Base-by-base conservation (phyloP, 2,888 invertebrate species). In the Apamea sordens region DNA sequence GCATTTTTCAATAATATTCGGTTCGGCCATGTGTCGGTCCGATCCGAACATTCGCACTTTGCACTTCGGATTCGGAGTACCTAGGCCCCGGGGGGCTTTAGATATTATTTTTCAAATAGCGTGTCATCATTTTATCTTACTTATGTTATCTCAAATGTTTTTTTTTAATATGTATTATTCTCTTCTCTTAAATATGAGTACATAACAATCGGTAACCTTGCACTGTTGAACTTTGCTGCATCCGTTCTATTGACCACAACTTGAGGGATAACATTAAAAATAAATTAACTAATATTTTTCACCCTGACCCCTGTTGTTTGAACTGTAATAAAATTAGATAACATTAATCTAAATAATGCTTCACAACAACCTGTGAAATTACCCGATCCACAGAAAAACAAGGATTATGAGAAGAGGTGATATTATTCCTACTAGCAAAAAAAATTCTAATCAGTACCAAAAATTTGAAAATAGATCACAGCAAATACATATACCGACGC, bases 121-220 rank as follows among this genome's bases (percentile, higher is more conserved):
- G 7, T 32, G 21, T 53, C 64, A 7, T 15, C 47, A 47, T 59
- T 36, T 47, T 65, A 68, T 65, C 10, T 28, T 56, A 53, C 10
- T 28, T 56, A 53, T 41, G 24, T n/a, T 76, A 79, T 72, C 50
- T 24, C 2, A 53, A 75, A 64, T 61, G 47, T 36, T 47, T 59
- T 32, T 44, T 63, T 11, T 72, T 1, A n/a, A 44, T 3, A 5
- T 63, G 36, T 65, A 36, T 61, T 53, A 28, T 59, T 56, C 18
- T 41, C 13, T 63, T 32, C 10, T 28, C 28, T 15, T 24, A 32
- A 0, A 56, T 11, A 28, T 24, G 4, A 80, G 41, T 50, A 50
- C 21, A 50, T 32, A 50, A 10, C 13, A 68, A 68, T 85, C 63
- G 5, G 50, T 64, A 69, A 76, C 86, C 83, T 82, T 72, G 68